Conservation (phyloP, 2,797 vertebrate species). For the Acestrorhynchus altus region DNA sequence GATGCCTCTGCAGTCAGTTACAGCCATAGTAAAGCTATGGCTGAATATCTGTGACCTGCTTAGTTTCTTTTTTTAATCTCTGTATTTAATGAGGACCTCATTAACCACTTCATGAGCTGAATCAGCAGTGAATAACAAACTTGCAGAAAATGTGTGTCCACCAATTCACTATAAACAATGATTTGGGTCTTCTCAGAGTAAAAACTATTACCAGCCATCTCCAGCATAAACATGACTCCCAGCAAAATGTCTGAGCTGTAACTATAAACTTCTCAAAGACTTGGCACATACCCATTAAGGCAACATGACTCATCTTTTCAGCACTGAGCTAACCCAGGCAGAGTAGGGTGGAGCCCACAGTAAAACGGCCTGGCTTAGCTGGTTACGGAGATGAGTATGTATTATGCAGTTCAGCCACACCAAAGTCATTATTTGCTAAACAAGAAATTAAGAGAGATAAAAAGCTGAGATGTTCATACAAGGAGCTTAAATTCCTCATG, state of each 20-base stretch:
- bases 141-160: not conserved
- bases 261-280: not conserved
- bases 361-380: constrained; percentile 43
- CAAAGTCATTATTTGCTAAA: too few species aligned
- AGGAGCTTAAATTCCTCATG: too few species aligned
- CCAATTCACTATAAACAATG: not conserved
- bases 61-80: too few species aligned
- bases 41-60: too few species aligned
- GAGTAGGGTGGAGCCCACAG: constrained; percentile 30
- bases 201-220: not conserved
- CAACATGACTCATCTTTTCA: constrained; percentile 43
- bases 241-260: not conserved
- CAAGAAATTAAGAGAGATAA: too few species aligned
- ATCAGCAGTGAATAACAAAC: not conserved
- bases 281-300: not conserved
- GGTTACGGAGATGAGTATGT: not conserved
- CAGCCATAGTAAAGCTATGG: too few species aligned
- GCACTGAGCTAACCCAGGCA: constrained; percentile 2
- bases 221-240: not conserved
- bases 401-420: too few species aligned
- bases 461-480: too few species aligned
- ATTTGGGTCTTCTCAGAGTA: not conserved
- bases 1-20: too few species aligned
- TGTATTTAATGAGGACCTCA: too few species aligned
- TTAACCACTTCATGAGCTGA: too few species aligned